Conservation (phyloP, 2,113 vertebrate genomes). For the rabbit (Oryctolagus cuniculus) region mOryCun1.1 NC_091438.1:125097001-125097500, state of each 20-base stretch:
- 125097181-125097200: neutral
- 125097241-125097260: no score
- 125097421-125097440: neutral
- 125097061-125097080: neutral
- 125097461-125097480: no score
- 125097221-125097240: neutral
- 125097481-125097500: neutral
- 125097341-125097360: no score
- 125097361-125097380: neutral
- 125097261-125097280: neutral
- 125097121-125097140: neutral
- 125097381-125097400: neutral
- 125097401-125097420: accelerated
- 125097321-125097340: neutral
- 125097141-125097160: neutral
- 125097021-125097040: neutral
- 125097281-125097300: neutral
- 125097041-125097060: neutral
- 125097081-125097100: neutral
- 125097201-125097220: neutral
- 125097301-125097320: neutral
- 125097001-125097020: neutral
- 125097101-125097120: no score
- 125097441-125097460: neutral
- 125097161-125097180: neutral